phyloP scores from a whole-genome alignment of 2,888 invertebrate genomes.

The Petrophora chlorosata region DNA sequence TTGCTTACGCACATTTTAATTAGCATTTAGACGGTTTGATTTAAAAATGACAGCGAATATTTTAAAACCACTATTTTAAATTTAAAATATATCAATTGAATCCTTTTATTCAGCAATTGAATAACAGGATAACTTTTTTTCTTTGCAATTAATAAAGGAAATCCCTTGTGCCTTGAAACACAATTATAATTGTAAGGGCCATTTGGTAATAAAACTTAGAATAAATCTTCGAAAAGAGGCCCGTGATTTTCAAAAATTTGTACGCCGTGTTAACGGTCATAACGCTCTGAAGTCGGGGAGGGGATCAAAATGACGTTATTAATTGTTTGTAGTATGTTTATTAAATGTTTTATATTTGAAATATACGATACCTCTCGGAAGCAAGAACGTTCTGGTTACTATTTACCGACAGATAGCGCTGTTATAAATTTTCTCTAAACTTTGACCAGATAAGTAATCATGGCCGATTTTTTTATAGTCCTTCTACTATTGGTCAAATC shows the following conservation, averaged over 20 bases:
- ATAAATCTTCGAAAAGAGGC: conserved; percentile 1
- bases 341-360: conserved; percentile 1
- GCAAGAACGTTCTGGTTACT: conserved; percentile 3
- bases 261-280: not conserved
- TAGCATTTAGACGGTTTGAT: conserved; percentile 44
- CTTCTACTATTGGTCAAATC: too few relatives aligned
- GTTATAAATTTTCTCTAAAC: too few relatives aligned
- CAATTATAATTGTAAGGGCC: conserved; percentile 18
- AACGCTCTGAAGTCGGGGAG: conserved; percentile 1
- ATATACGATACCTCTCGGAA: conserved; percentile 2
- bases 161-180: conserved; percentile 24
- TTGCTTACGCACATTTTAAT: conserved; percentile 51
- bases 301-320: conserved; percentile 11
- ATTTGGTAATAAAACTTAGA: conserved; percentile 7
- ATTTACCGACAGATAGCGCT: too few relatives aligned
- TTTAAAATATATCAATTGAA: not conserved
- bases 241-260: conserved; percentile 1
- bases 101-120: not conserved
- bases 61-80: not conserved
- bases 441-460: too few relatives aligned
- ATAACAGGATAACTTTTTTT: not conserved
- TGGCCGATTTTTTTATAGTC: too few relatives aligned
- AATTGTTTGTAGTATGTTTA: conserved; percentile 14
- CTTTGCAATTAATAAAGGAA: conserved; percentile 13
- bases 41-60: conserved; percentile 18